Evolutionary conservation across 1,140 invertebrate species (phyloP).

Genomic region (Semibalanus balanoides): DNA sequence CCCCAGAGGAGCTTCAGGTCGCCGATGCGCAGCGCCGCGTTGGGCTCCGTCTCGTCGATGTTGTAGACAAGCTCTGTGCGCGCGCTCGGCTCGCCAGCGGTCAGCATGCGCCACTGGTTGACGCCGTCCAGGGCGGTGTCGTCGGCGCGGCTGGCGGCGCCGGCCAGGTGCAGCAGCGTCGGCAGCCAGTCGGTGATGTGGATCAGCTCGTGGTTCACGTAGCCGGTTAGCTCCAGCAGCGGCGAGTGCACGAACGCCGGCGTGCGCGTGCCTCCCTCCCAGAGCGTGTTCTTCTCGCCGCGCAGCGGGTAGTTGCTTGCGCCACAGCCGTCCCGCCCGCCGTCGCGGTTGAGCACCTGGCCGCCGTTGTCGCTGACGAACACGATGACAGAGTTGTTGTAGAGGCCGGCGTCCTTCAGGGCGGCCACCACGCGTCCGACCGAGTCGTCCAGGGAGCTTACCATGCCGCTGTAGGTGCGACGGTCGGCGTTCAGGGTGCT

Average conservation of each 20-base stretch:
- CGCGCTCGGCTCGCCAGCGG: too few relatives aligned
- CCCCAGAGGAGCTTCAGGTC: too few relatives aligned
- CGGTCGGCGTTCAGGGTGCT: background rate
- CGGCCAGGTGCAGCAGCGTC: constrained; percentile 31
- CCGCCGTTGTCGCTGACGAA: constrained; percentile 19
- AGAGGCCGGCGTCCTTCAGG: constrained; percentile 14
- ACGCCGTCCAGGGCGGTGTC: too few relatives aligned
- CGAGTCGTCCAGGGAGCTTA: constrained; percentile 18
- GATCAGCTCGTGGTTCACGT: constrained; percentile 39
- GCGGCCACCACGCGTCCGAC: constrained; percentile 16
- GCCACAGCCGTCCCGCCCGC: constrained; percentile 11
- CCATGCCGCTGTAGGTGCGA: constrained; percentile 14
- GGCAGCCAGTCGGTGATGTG: constrained; percentile 37
- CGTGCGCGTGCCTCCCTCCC: constrained; percentile 33
- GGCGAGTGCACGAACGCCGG: constrained; percentile 28
- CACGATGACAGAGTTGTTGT: constrained; percentile 21
- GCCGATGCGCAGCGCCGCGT: too few relatives aligned
- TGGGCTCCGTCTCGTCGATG: too few relatives aligned
- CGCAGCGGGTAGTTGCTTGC: constrained; percentile 31
- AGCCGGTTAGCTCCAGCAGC: constrained; percentile 25
- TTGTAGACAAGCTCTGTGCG: too few relatives aligned
- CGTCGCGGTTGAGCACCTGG: constrained; percentile 11
- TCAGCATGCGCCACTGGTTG: too few relatives aligned
- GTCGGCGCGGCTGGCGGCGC: constrained; percentile 21
- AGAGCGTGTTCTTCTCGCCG: constrained; percentile 33